These are phyloP conservation scores for Lampropteryx suffumata DNA, from an alignment of 2,888 invertebrate genomes.

Conservation along the genomic window DNA sequence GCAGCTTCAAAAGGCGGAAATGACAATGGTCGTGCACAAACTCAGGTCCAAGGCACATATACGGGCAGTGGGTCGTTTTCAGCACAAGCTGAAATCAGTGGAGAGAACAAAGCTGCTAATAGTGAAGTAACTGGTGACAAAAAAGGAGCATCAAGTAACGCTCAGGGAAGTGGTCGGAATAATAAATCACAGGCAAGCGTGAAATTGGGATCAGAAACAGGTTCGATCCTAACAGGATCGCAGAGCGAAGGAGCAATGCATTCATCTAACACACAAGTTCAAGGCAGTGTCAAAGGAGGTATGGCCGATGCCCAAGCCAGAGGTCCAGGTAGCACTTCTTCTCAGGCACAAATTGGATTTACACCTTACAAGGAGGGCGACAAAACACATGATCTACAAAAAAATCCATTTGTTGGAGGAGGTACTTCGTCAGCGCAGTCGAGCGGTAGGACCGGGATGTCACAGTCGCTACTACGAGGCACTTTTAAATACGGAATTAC, in stretches of 20 bases:
- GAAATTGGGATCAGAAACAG: conserved; percentile 88
- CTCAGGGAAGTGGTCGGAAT: conserved; percentile 88
- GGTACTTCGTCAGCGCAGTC: conserved; percentile 92
- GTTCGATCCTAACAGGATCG: conserved; percentile 88
- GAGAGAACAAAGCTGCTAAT: conserved; percentile 88
- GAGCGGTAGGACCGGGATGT: conserved; percentile 88
- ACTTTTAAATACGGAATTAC: conserved; percentile 90
- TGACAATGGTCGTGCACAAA: conserved; percentile 89
- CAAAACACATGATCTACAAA: conserved; percentile 70
- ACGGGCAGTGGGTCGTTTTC: conserved; percentile 90
- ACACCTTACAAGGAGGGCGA: conserved; percentile 87
- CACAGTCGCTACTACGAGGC: conserved; percentile 92
- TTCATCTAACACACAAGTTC: conserved; percentile 90
- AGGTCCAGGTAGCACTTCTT: conserved; percentile 92
- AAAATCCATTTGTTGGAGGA: conserved; percentile 86
- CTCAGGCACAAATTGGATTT: conserved; percentile 94
- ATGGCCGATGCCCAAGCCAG: conserved; percentile 93
- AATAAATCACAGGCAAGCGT: conserved; percentile 91
- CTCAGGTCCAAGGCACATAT: conserved; percentile 92
- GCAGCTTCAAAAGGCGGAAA: conserved; percentile 90
- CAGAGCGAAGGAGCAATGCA: conserved; percentile 89
- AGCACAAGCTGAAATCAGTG: conserved; percentile 91
- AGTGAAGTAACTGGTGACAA: conserved; percentile 87
- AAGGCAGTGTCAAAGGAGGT: conserved; percentile 91
- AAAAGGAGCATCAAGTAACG: conserved; percentile 88